phyloP scores from a whole-genome alignment of 35 echinoderm and acorn worm genomes.

The Hemicentrotus pulcherrimus region DNA sequence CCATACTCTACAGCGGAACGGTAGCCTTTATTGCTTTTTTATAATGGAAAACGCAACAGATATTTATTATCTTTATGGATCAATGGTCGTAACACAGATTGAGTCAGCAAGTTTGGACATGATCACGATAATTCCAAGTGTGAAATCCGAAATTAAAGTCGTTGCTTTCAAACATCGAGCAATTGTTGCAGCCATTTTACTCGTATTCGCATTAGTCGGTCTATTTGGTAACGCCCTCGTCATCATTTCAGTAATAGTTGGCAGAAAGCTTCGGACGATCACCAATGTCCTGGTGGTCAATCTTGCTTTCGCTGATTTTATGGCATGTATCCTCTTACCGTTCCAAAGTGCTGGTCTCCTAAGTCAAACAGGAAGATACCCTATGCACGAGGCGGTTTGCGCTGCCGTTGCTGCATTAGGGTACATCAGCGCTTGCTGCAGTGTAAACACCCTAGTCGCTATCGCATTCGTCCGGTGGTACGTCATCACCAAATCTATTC shows the following conservation, averaged over 20 bases:
- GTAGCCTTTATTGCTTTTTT: no score
- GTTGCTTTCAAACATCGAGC: background rate
- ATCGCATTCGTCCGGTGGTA: conserved; percentile 57
- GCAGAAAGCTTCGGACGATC: conserved; percentile 64
- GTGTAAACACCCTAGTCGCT: conserved; percentile 45
- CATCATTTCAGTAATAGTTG: conserved; percentile 45
- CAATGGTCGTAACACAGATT: no score
- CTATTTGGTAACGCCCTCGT: conserved; percentile 49
- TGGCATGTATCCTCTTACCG: conserved; percentile 46
- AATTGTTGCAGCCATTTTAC: background rate
- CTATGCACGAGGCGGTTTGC: conserved; percentile 29
- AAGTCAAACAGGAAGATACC: conserved; percentile 19
- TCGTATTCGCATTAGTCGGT: conserved; percentile 2
- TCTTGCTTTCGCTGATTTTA: conserved; percentile 60
- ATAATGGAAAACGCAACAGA: no score
- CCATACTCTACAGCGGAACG: no score
- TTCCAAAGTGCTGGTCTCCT: conserved; percentile 50
- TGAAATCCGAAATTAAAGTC: background rate
- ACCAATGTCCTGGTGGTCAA: conserved; percentile 75
- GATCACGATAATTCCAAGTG: no score
- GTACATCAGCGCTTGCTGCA: conserved; percentile 19
- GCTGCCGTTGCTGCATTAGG: background rate
- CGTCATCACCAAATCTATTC: conserved; percentile 54
- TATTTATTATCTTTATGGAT: no score
- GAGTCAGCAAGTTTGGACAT: no score